Base-by-base conservation (phyloP, 2,797 vertebrate species). In the Ctenosaura bakeri region DNA sequence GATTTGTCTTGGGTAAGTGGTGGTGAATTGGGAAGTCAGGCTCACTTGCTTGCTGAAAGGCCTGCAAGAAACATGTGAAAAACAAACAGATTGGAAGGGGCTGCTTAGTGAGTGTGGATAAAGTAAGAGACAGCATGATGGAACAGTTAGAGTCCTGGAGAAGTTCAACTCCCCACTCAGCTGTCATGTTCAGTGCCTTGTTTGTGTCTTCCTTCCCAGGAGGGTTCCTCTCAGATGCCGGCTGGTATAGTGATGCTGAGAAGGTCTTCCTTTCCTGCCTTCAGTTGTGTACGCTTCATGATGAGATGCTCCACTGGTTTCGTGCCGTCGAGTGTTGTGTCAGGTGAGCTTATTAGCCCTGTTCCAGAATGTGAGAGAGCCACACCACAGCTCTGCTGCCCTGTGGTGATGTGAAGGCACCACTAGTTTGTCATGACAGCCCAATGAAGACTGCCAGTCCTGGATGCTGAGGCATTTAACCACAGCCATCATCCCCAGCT, bases 241-340 rank as follows among this genome's bases (percentile, higher is more conserved):
- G 99, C 89, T 99, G 99, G 99, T 99, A 99, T 93, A 98, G 98
- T 66, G 99, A 99, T 94, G 99, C 99, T 84, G 99, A 99, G 95
- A 99, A 99, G 94, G 99, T 99, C 50, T 99, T 99, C 94, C 97
- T 99, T 74, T 99, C 99, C 79, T 99, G 99, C 96, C 98, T 99
- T 93, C 98, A 99, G 97, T 97, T 99, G 79, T 99, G 99, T 95
- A 98, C 98, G 1, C 98, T 99, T 78, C 99, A 99, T 6, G 98
- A 99, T 89, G 99, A 99, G 93, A 98, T 99, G 95, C 98, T 99
- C 38, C 99, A 99, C 90, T 99, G 98, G 98, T 99, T 98, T 97
- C 98, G 98, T 86, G 99, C 99, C 0, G 98, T 99, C 79, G 99
- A 99, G 80, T 99, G 99, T 93, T 99, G 99, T 87, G 99, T 99